A percentile compares a stretch with the other conserved stretches of the same genome.
Evolutionary conservation across 1,140 invertebrate genomes (phyloP).

Genomic region (Gryon sp.): DNA sequence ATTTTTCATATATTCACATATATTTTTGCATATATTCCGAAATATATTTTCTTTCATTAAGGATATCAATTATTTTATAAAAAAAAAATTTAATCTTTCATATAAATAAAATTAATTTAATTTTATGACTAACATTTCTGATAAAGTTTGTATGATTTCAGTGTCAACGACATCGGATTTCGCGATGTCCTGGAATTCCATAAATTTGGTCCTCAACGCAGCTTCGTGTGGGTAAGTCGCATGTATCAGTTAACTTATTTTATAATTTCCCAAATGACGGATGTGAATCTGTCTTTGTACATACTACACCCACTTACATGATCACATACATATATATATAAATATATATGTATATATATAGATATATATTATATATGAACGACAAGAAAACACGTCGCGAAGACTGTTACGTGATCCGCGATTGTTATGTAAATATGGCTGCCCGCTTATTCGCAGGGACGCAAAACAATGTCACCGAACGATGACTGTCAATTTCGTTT

Average conservation of each 20-base stretch:
- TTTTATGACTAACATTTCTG: too few species aligned
- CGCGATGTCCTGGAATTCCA: constrained; percentile 42
- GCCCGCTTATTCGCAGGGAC: constrained; percentile 70
- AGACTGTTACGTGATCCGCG: constrained; percentile 76
- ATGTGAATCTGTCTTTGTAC: constrained; percentile 57
- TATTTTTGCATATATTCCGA: too few species aligned
- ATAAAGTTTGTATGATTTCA: too few species aligned
- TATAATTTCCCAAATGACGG: constrained; percentile 67
- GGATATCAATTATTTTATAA: too few species aligned
- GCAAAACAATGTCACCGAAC: constrained; percentile 68
- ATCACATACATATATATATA: constrained; percentile 58
- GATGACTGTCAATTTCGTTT: constrained; percentile 71
- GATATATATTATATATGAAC: too few species aligned
- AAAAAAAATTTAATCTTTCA: too few species aligned
- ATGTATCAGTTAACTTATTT: constrained; percentile 52
- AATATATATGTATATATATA: too few species aligned
- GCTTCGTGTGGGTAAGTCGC: constrained; percentile 53
- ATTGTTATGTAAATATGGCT: constrained; percentile 78
- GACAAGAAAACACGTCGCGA: constrained; percentile 67
- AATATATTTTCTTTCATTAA: too few species aligned
- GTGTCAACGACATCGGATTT: too few species aligned
- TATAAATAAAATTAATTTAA: too few species aligned
- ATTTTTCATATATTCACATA: too few species aligned
- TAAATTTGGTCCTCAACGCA: constrained; percentile 57
- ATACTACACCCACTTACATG: constrained; percentile 58